A percentile compares a stretch with the other conserved stretches of the same genome.
These are phyloP conservation scores for Dermatophagoides farinae DNA, from an alignment of 1,140 invertebrate species.

Conservation along the genomic window DNA sequence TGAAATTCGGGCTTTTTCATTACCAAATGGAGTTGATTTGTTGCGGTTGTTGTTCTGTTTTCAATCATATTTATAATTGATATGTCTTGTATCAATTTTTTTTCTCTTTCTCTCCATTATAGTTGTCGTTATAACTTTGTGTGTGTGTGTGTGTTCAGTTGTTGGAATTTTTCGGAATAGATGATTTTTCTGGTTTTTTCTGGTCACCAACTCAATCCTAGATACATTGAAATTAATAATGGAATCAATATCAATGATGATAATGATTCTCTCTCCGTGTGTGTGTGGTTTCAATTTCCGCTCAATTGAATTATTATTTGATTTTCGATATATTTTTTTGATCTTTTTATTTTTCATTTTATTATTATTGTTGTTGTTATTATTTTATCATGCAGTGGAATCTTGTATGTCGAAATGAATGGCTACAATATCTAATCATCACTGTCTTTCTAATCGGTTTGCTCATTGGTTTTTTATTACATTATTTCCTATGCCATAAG, in stretches of 20 bases:
- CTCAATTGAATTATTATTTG: not conserved
- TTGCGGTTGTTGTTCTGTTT: not conserved
- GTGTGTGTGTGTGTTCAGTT: too few relatives aligned
- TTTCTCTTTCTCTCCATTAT: too few relatives aligned
- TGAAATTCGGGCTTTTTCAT: too few relatives aligned
- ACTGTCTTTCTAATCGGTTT: not conserved
- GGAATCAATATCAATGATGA: too few relatives aligned
- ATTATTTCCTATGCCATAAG: not conserved
- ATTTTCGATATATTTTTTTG: not conserved
- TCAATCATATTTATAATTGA: not conserved
- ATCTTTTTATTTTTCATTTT: not conserved
- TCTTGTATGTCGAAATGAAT: constrained; percentile 1
- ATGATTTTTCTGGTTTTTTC: too few relatives aligned
- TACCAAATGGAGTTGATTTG: too few relatives aligned
- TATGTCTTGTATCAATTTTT: not conserved
- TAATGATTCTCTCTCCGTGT: too few relatives aligned
- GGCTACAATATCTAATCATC: not conserved
- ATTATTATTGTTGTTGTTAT: not conserved
- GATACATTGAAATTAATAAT: too few relatives aligned
- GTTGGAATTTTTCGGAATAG: too few relatives aligned
- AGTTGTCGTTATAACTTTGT: too few relatives aligned
- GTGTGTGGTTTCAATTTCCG: too few relatives aligned
- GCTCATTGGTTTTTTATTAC: not conserved
- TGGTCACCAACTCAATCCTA: too few relatives aligned
- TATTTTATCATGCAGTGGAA: not conserved